Conservation (phyloP, 2,113 vertebrate genomes). For the Natator depressus region DNA sequence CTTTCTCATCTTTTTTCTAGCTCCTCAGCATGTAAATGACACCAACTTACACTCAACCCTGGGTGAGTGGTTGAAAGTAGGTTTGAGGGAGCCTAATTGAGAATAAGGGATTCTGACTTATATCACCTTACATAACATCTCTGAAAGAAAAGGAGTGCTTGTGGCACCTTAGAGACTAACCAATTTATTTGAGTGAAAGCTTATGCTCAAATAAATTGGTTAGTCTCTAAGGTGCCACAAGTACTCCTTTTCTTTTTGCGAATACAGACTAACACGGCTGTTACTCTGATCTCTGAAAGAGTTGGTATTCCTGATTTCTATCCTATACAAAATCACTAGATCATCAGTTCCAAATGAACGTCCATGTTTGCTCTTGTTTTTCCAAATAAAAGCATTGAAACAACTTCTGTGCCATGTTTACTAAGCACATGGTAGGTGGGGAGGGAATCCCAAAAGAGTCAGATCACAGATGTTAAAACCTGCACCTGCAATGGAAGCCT, state of each 20-base stretch:
- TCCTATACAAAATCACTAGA: background rate
- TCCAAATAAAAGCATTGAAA: background rate
- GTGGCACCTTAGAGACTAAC: no score
- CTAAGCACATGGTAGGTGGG: background rate
- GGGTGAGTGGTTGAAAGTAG: background rate
- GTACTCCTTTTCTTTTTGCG: no score
- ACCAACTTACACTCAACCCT: background rate
- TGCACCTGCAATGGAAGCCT: background rate
- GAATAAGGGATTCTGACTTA: background rate
- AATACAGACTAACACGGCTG: no score
- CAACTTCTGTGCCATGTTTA: background rate
- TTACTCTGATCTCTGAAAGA: no score
- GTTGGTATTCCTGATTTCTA: background rate
- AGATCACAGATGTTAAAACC: background rate
- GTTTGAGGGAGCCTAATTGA: background rate
- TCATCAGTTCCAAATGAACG: slow-evolving; percentile 1
- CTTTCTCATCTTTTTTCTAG: background rate
- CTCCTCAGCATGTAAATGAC: background rate
- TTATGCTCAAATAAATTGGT: no score
- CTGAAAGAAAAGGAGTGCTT: no score
- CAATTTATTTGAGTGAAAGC: no score
- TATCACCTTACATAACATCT: background rate
- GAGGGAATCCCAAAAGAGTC: background rate
- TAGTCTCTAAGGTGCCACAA: no score
- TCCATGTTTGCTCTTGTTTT: background rate